Evolutionary conservation across 2,888 invertebrate genomes (phyloP).

Genomic region (Orchesellides sinensis): DNA sequence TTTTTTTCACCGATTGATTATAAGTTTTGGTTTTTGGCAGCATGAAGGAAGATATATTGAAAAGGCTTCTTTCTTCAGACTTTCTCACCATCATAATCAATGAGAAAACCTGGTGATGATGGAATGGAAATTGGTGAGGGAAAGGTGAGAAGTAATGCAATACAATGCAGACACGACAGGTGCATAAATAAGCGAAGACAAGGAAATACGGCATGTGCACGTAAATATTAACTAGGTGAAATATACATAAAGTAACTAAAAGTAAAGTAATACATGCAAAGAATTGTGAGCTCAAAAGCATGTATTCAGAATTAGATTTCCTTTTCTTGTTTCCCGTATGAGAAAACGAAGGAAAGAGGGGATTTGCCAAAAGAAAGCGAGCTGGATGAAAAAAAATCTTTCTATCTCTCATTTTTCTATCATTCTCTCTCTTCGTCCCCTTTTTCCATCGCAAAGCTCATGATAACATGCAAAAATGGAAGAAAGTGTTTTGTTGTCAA

Average conservation of each 20-base stretch:
- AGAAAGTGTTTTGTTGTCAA: conserved; percentile 34
- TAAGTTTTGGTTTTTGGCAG: neutral
- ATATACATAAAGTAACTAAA: neutral
- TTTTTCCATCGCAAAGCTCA: neutral
- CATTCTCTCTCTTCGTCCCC: conserved; percentile 22
- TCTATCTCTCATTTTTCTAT: conserved; percentile 26
- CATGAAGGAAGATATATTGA: neutral
- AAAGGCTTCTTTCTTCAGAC: too few relatives aligned
- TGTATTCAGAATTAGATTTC: conserved; percentile 60
- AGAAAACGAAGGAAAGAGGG: conserved; percentile 20
- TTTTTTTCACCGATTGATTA: neutral
- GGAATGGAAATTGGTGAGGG: neutral
- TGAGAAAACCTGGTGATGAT: neutral
- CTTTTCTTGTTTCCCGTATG: conserved; percentile 15
- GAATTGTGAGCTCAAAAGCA: conserved; percentile 20
- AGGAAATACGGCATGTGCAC: neutral
- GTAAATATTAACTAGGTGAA: neutral
- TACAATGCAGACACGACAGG: neutral
- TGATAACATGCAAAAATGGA: neutral
- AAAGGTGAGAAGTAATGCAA: neutral
- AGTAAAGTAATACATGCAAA: neutral
- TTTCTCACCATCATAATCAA: neutral
- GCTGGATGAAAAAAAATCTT: conserved; percentile 30
- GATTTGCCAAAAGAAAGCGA: conserved; percentile 32
- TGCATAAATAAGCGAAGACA: conserved; percentile 2